phyloP scores from a whole-genome alignment of 2,888 invertebrate genomes.

The Temnothorax ravouxi region DNA sequence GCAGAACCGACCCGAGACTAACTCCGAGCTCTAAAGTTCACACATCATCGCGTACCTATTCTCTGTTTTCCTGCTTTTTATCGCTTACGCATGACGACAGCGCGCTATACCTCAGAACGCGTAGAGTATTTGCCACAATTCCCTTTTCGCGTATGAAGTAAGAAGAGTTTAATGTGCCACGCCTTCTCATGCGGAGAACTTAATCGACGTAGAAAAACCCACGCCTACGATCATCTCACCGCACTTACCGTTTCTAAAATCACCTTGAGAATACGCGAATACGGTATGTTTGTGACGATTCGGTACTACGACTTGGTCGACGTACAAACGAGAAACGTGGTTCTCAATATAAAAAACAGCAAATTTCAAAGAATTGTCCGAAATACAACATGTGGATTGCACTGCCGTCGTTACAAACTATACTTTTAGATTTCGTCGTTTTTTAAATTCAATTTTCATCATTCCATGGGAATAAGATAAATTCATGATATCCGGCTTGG shows the following conservation, averaged over 20 bases:
- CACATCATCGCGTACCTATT: neutral
- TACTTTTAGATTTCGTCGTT: neutral
- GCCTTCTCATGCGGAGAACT: conserved; percentile 16
- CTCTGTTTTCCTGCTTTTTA: neutral
- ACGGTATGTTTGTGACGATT: conserved; percentile 15
- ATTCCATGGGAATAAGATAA: neutral
- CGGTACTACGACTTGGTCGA: conserved; percentile 21
- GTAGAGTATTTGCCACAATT: neutral
- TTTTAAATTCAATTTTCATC: neutral
- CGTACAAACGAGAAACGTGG: neutral
- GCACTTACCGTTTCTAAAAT: conserved; percentile 35
- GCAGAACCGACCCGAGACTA: neutral
- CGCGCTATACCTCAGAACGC: neutral
- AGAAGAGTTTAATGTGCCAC: conserved; percentile 17
- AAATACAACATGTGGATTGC: neutral
- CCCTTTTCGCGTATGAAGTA: neutral
- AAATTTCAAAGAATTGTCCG: neutral
- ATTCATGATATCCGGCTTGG: neutral
- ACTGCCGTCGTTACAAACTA: neutral
- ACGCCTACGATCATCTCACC: conserved; percentile 14
- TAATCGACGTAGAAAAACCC: conserved; percentile 33
- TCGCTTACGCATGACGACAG: too few relatives aligned
- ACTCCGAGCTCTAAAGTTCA: conserved; percentile 14
- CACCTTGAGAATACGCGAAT: conserved; percentile 11
- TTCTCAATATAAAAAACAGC: neutral